Evolutionary conservation across 1,140 invertebrate genomes (phyloP).

Genomic region (Leucophenga varia): DNA sequence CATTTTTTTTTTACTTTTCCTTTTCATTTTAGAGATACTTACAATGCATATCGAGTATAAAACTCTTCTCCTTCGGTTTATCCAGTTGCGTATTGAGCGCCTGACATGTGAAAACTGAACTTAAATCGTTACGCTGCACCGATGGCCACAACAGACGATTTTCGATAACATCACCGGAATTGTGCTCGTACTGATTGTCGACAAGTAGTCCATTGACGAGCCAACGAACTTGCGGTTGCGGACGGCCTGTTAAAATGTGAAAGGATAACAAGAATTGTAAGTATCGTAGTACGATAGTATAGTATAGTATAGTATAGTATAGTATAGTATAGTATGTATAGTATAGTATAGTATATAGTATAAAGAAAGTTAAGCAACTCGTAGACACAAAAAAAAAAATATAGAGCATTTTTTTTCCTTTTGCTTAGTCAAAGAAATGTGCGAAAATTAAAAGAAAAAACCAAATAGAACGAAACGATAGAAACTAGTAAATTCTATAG

Average conservation of each 20-base stretch:
- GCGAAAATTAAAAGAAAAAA: no score
- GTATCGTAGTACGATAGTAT: no score
- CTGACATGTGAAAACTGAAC: conserved; percentile 80
- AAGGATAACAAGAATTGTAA: background rate
- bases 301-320: no score
- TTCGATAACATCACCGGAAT: conserved; percentile 80
- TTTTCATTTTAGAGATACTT: conserved; percentile 63
- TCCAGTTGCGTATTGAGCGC: conserved; percentile 80
- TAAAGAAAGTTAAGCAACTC: no score
- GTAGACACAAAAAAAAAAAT: no score
- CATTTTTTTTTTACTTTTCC: no score
- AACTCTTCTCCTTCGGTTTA: conserved; percentile 71
- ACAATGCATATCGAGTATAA: conserved; percentile 80
- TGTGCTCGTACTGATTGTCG: conserved; percentile 79
- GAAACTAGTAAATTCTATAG: no score
- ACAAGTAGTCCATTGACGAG: conserved; percentile 74
- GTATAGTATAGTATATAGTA: no score
- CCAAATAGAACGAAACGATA: no score
- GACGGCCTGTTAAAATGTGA: conserved; percentile 59
- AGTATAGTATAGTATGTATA: no score
- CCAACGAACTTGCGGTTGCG: conserved; percentile 68
- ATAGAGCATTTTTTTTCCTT: no score
- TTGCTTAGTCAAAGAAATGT: no score
- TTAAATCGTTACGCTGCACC: conserved; percentile 75
- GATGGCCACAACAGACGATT: conserved; percentile 75